Percentiles rank a stretch among this genome's conserved stretches.
These are phyloP conservation scores for Pyralis farinalis DNA, from an alignment of 2,888 invertebrate species.

Conservation along the genomic window DNA sequence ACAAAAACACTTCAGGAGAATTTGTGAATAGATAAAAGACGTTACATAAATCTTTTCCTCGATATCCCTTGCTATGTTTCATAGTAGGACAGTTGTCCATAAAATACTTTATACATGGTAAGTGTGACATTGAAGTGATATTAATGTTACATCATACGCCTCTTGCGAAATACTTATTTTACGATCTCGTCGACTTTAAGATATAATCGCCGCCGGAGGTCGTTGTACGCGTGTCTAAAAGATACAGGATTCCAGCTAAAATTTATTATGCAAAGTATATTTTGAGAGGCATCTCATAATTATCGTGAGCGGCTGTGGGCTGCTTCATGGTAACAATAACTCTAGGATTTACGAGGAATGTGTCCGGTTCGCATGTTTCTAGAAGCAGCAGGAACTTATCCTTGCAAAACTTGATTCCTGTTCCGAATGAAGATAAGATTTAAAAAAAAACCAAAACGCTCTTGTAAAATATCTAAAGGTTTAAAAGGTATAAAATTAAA, in stretches of 20 bases:
- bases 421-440: too few species aligned
- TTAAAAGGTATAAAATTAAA: too few species aligned
- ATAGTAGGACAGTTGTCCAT: too few species aligned
- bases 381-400: conserved; percentile 3
- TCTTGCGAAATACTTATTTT: conserved; percentile 41
- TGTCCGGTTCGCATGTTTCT: conserved; percentile 4
- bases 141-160: conserved; percentile 32
- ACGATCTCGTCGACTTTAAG: conserved; percentile 37
- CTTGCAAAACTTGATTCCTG: background rate
- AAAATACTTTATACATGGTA: background rate
- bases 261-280: conserved; percentile 25
- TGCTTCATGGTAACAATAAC: conserved; percentile 12
- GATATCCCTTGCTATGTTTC: too few species aligned
- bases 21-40: too few species aligned
- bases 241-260: conserved; percentile 28
- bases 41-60: too few species aligned
- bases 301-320: conserved; percentile 16
- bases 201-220: conserved; percentile 47
- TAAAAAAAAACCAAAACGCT: too few species aligned
- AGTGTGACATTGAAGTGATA: conserved; percentile 17
- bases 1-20: too few species aligned
- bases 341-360: conserved; percentile 10
- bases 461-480: too few species aligned
- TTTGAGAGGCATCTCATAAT: conserved; percentile 28
- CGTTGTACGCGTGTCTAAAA: conserved; percentile 36